A percentile compares a stretch with the other conserved stretches of the same genome.
Conservation (phyloP, 2,113 vertebrate species). For the Bujurquina vittata region DNA sequence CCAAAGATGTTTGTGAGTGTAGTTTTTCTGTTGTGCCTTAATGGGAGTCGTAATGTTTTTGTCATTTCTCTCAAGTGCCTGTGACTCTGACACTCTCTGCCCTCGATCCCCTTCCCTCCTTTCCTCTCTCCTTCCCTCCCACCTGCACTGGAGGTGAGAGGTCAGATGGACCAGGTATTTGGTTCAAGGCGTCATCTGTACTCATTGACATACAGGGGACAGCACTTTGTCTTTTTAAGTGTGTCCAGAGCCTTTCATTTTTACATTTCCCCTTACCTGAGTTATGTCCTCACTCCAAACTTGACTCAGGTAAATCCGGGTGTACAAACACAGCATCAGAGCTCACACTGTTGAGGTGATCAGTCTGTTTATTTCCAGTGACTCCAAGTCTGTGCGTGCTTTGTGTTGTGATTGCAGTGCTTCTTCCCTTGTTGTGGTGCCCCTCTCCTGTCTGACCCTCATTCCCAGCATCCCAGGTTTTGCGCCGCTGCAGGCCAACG, state of each 20-base stretch:
- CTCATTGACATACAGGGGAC: background rate
- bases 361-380: slow-evolving; percentile 27
- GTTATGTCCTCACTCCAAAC: background rate
- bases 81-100: slow-evolving; percentile 44
- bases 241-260: background rate
- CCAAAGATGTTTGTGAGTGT: slow-evolving; percentile 50
- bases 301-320: slow-evolving; percentile 28
- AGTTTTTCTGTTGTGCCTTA: slow-evolving; percentile 73
- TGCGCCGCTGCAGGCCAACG: background rate
- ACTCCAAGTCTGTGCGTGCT: slow-evolving; percentile 14
- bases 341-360: slow-evolving; percentile 36
- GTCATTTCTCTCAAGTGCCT: slow-evolving; percentile 74
- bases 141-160: slow-evolving; percentile 29
- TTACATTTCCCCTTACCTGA: slow-evolving; percentile 5
- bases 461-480: background rate
- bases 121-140: background rate
- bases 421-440: background rate
- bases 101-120: background rate
- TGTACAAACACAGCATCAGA: background rate
- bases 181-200: background rate
- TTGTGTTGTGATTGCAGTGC: slow-evolving; percentile 20
- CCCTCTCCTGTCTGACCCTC: background rate
- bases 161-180: slow-evolving; percentile 10
- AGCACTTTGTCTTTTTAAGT: background rate
- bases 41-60: slow-evolving; percentile 47